Base-by-base conservation (phyloP, 2,888 invertebrate species). In the Oxycera nigricornis region DNA sequence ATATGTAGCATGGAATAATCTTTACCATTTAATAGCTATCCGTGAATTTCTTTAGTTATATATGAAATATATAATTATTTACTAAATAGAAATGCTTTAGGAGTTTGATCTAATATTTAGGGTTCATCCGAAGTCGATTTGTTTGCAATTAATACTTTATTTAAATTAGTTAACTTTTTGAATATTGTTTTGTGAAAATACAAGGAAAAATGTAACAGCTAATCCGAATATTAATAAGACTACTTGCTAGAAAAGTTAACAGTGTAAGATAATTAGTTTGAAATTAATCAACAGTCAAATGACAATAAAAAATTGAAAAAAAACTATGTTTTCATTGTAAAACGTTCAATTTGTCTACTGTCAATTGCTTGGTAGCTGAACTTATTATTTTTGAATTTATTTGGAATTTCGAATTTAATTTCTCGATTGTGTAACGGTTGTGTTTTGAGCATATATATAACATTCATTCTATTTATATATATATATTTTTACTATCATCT, bases 341-440 rank as follows among this genome's bases (percentile, higher is more conserved):
- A 41, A 52, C 30, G 70, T 52, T 55, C 31, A 55, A 52, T 55
- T 70, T 31, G 70, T 70, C 52, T 70, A 17, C 14, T 70, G 52
- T 52, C 55, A 52, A 30, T 31, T 41, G 70, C 70, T 70, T 70
- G 70, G 55, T 70, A 70, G 52, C 70, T 55, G 70, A 70, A 31
- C 31, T 30, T 41, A 14, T 41, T 59, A 24, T 24, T n/a, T 61
- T 65, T 41, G 14, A 55, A 65, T 65, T 65, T 24, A 31, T 65
- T 65, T 65, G 20, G 39, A 59, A 65, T 24, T 41, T 65, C 11
- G n/a, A 59, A 35, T 65, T 41, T 24, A 24, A 11, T 65, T 39
- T 41, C 1, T 11, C 20, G 24, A 26, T 2, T 30, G 65, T 65
- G 14, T 11, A 35, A 4, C 9, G 35, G 52, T 24, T 52, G 52